Percentiles rank a stretch among this genome's conserved stretches.
Evolutionary conservation across 1,140 invertebrate genomes (phyloP).

Genomic region (Araneus ventricosus): DNA sequence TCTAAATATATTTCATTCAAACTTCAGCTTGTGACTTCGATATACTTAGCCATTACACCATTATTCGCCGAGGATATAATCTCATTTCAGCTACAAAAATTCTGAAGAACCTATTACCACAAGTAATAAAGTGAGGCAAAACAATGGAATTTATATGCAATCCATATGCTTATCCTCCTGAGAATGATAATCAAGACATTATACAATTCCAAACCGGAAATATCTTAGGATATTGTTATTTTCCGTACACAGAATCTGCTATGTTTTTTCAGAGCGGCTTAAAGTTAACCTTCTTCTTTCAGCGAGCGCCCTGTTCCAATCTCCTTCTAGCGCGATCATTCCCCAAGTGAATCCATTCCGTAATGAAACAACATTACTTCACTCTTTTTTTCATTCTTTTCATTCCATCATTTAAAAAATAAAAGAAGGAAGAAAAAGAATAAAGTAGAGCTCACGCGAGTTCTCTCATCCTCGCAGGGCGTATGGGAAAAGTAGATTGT

Average conservation of each 20-base stretch:
- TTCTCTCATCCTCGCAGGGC: neutral
- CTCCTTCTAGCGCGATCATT: neutral
- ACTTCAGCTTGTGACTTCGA: no score
- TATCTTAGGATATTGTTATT: neutral
- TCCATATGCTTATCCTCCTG: neutral
- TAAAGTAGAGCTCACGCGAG: neutral
- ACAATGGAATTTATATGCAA: no score
- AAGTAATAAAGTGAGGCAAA: no score
- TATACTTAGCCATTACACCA: no score
- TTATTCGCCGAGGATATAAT: no score
- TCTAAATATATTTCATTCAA: no score
- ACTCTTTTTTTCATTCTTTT: neutral
- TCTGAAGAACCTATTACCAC: no score
- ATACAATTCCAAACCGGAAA: neutral
- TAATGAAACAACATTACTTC: constrained; percentile 36
- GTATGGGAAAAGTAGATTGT: constrained; percentile 36
- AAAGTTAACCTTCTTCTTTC: neutral
- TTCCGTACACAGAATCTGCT: neutral
- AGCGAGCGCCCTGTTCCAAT: neutral
- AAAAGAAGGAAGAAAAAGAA: neutral
- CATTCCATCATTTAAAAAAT: constrained; percentile 35
- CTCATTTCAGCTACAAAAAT: no score
- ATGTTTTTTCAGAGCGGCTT: neutral
- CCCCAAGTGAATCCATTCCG: constrained; percentile 26
- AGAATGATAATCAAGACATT: constrained; percentile 7